Evolutionary conservation across 2,797 vertebrate species (phyloP), one percentile per base, ranked within the genome.

Genomic region (Phalloptychus januarius): DNA sequence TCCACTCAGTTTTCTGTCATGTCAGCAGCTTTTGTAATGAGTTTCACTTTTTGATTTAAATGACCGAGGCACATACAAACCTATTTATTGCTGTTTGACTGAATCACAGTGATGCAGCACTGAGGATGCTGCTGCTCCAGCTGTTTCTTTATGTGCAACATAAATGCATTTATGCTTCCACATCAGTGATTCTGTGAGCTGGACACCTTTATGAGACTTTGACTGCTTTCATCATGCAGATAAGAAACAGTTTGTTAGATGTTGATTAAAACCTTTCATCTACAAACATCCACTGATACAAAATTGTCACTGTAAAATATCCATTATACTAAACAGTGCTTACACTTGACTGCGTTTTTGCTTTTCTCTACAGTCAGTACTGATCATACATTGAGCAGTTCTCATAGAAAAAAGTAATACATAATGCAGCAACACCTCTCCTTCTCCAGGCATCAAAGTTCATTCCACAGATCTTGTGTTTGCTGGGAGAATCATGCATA

Each of bases 361-460:
- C 38, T 78, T 88, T 76, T 36, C 56, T 15, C 6, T 5, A 45
- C 31, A 71, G 42, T 80, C 54, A 23, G 44, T 78, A 72, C 77
- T 72, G 75, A 71, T 81, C 72, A 76, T 69, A 73, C 71, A 75
- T 46, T 76, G 52, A 71, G 65, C 69, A 42, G 36, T 12, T 40
- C 20, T 23, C 18, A 65, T 23, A 25, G 63, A 67, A 38, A 65
- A 38, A 7, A 67, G 54, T 72, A 81, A 71, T 90, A 77, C 65
- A 76, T 79, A 73, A 79, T 56, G 79, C 78, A 78, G 40, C 63
- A 77, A 10, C 63, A 13, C n/a, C 71, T 75, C 28, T 45, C 10
- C 77, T 56, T 80, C 74, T 71, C 7, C 36, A 10, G 61, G n/a
- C 71, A 44, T 75, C 77, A 77, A 73, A 75, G 76, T 81, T 77